Base-by-base conservation (phyloP, 2,113 vertebrate species). In the Synodontis membranacea region DNA sequence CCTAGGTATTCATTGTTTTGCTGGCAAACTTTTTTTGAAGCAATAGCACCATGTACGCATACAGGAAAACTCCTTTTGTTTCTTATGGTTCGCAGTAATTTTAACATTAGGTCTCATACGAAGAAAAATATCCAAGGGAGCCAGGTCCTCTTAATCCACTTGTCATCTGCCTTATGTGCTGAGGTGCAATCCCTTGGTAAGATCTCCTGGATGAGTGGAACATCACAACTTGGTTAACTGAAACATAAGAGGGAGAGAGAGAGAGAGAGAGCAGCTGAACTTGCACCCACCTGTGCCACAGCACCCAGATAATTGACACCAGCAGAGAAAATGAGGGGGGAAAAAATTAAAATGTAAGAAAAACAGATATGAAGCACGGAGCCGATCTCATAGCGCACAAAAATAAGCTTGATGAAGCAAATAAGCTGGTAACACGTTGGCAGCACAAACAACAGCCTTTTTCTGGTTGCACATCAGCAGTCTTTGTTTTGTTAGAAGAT, bases 401-500 rank as follows among this genome's bases (percentile, higher is more conserved):
- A 80, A 54, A 56, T n/a, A 6, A 81, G 19, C 19, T 28, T 81
- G 39, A 66, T 31, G 17, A 70, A 50, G 46, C 37, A 31, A 39
- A 72, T 17, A 9, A 46, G 50, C 50, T 62, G 70, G 34, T 19
- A 58, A 58, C 12, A 3, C 4, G 21, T 48, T 31, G 19, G 14
- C 15, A 84, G 28, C n/a, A 12, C 46, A 78, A 70, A 54, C 58
- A 46, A 75, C 21, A 34, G 52, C 15, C 62, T 52, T 68, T 86
- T 86, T 60, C 12, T 83, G 78, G 50, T 86, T 54, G 50, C 31
- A 46, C 76, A 78, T 87, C 50, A 54, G 72, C 88, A 86, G 76
- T 84, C 86, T 89, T 83, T 92, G 86, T 91, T 89, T 89, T 83
- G 88, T 89, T 89, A 90, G 60, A 39, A 54, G 87, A 89, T 84